phyloP scores from a whole-genome alignment of 2,797 vertebrate species.

The Aulostomus chinensis region DNA sequence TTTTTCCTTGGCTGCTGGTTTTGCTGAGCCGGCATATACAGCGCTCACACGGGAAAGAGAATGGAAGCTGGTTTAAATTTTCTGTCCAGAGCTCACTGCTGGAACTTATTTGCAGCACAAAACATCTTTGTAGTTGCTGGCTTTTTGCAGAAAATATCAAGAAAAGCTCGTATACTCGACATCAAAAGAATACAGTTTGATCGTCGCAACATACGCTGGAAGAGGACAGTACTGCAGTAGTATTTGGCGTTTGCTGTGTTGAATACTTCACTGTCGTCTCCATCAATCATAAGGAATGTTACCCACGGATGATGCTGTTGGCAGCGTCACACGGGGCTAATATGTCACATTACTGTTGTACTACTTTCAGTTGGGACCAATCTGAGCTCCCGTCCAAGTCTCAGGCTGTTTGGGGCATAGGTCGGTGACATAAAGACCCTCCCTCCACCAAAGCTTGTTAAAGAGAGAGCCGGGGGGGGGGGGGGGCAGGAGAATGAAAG shows the following conservation, averaged over 20 bases:
- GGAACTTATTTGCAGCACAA: conserved; percentile 75
- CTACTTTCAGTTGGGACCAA: too few relatives aligned
- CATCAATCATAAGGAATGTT: too few relatives aligned
- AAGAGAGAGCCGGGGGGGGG: too few relatives aligned
- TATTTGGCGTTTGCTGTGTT: too few relatives aligned
- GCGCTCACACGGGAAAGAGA: conserved; percentile 37
- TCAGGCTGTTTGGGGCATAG: too few relatives aligned
- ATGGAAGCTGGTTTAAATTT: conserved; percentile 65
- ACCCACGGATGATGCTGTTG: neutral
- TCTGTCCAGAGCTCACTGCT: conserved; percentile 63
- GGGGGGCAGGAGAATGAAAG: conserved; percentile 26
- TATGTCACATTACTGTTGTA: neutral
- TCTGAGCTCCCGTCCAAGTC: too few relatives aligned
- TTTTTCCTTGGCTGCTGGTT: conserved; percentile 45
- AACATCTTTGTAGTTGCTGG: conserved; percentile 51
- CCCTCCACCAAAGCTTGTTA: too few relatives aligned
- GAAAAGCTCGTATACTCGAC: conserved; percentile 37
- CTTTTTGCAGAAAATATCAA: conserved; percentile 45
- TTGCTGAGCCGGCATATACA: conserved; percentile 41
- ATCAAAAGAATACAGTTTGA: conserved; percentile 1
- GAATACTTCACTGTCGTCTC: too few relatives aligned
- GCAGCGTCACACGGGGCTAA: too few relatives aligned
- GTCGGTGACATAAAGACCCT: too few relatives aligned
- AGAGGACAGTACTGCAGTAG: neutral
- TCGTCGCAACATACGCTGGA: neutral